Evolutionary conservation across 2,797 vertebrate species (phyloP).

Genomic region (Melanitta fusca): DNA sequence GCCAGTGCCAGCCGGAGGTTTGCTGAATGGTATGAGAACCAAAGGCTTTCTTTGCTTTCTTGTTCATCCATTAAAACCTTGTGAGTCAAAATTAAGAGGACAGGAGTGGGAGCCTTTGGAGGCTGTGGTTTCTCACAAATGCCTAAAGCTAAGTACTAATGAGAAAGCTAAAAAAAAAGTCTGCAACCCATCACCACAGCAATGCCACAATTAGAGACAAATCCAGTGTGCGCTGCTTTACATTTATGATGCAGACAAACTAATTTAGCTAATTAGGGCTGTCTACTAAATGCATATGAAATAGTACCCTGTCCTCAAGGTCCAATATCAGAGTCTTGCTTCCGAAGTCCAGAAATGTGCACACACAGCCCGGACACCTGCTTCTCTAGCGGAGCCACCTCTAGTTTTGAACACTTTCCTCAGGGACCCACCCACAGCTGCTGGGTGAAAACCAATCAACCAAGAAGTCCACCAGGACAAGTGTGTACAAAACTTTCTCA

Average conservation of each 20-base stretch:
- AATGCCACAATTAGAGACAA: constrained; percentile 54
- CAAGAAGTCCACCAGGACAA: neutral
- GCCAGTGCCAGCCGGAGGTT: constrained; percentile 54
- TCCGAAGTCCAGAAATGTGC: neutral
- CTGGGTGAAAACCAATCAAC: neutral
- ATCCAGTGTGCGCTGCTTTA: neutral
- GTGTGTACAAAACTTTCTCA: neutral
- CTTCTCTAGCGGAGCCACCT: neutral
- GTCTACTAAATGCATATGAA: constrained; percentile 38
- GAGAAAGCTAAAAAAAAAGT: constrained; percentile 37
- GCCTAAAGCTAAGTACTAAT: constrained; percentile 57
- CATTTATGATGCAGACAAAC: constrained; percentile 43
- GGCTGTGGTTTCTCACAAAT: constrained; percentile 62
- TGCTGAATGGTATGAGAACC: constrained; percentile 65
- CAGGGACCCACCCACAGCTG: neutral
- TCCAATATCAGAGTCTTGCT: neutral
- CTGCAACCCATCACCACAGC: constrained; percentile 50
- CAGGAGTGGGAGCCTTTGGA: constrained; percentile 44
- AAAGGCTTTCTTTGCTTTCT: constrained; percentile 66
- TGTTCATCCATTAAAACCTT: constrained; percentile 61
- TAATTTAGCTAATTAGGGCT: constrained; percentile 39
- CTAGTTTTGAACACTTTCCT: neutral
- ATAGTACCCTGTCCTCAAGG: neutral
- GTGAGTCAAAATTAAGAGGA: constrained; percentile 60
- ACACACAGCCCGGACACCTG: neutral